Percentiles rank a stretch among this genome's conserved stretches.
These are phyloP conservation scores for Euthynnus affinis DNA, from an alignment of 2,797 vertebrate genomes.

Conservation along the genomic window DNA sequence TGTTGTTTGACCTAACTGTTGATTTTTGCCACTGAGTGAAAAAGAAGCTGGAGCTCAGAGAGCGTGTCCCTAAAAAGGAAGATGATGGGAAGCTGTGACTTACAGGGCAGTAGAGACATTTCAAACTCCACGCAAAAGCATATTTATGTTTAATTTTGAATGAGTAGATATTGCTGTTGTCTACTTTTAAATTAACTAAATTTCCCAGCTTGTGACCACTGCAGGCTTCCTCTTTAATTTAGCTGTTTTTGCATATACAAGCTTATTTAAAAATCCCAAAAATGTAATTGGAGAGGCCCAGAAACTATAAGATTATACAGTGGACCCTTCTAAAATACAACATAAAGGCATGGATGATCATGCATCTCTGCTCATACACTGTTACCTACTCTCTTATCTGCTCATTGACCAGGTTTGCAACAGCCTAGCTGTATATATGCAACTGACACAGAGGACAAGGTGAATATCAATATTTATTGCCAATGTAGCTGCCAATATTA, in stretches of 20 bases:
- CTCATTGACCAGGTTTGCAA: neutral
- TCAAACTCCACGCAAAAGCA: neutral
- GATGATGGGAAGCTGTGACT: neutral
- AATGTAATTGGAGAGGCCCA: neutral
- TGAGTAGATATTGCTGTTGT: too few relatives aligned
- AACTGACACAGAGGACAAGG: neutral
- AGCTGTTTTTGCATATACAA: too few relatives aligned
- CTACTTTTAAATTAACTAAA: neutral
- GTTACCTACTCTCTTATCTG: slow-evolving; percentile 15
- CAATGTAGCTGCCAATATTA: neutral
- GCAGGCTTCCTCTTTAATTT: neutral
- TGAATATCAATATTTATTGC: neutral
- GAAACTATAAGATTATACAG: neutral
- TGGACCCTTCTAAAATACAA: neutral
- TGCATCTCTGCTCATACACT: neutral
- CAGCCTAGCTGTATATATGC: neutral
- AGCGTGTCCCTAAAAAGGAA: neutral
- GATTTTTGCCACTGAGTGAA: neutral
- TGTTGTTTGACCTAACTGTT: slow-evolving; percentile 14
- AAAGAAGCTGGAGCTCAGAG: neutral
- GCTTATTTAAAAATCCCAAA: neutral
- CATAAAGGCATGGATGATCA: neutral
- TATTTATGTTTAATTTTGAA: neutral
- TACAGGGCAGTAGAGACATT: neutral
- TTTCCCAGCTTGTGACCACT: neutral